Evolutionary conservation across 2,888 invertebrate species (phyloP), one percentile per base, ranked within the genome.

Genomic region (Yponomeuta plumbellus): DNA sequence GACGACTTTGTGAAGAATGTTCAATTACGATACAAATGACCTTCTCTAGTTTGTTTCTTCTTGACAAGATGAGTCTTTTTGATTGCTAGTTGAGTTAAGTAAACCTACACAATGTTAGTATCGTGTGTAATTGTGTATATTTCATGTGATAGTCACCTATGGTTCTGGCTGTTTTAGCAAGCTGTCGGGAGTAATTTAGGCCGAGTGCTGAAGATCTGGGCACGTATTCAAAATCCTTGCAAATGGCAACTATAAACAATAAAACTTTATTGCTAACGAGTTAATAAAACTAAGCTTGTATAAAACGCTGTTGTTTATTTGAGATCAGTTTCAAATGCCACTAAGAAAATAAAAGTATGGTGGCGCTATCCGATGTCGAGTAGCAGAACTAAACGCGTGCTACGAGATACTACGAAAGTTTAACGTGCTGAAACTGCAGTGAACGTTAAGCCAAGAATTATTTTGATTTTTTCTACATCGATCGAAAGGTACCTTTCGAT

Each of bases 321-420:
- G 17, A 13, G 3, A 52, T 52, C 44, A 52, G 44, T 52, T 52
- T 52, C 13, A 52, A 2, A 52, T 17, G 5, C 17, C 44, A 52
- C 3, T 52, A 52, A 52, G 13, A 52, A 1, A 52, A 17, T 52
- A 17, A 17, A 52, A 52, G 44, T 5, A 52, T 17, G 3, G 66
- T 74, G 73, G 75, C 80, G 87, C 83, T 86, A 86, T 81, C 89
- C 88, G 66, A 77, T 71, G 70, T 66, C 71, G 77, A 86, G 78
- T 88, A 88, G 89, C 78, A 6, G 11, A 71, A 79, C 70, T 69
- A 69, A 62, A 61, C n/a, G 17, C 40, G 13, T 56, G 39, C 63
- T 62, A 63, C 62, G 58, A 39, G 22, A 17, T 22, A 11, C 57
- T 63, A 63, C 56, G 52, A 66, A 66, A 62, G 52, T 34, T 34